Conservation (phyloP, 35 echinoderm and acorn worm species). For the Nesometra sesokonis region DNA sequence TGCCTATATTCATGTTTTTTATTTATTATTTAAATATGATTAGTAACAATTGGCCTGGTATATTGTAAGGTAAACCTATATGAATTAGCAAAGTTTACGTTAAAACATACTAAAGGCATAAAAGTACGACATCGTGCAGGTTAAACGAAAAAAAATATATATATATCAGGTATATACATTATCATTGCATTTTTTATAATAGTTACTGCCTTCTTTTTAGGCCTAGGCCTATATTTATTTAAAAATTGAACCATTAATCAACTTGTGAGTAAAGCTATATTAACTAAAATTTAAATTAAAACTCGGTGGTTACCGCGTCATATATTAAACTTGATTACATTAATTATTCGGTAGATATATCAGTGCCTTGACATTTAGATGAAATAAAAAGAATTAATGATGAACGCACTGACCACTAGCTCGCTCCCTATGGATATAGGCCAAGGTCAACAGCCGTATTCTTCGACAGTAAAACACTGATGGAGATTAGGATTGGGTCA, state of each 20-base stretch:
- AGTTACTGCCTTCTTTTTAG: no score
- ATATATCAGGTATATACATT: no score
- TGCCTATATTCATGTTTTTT: no score
- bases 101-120: no score
- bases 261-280: not conserved
- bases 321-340: not conserved
- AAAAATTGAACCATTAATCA: not conserved
- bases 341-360: not conserved
- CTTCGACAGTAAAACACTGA: not conserved
- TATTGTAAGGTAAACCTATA: no score
- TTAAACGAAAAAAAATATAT: no score
- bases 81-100: no score
- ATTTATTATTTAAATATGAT: no score
- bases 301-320: not conserved
- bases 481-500: not conserved
- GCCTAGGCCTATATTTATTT: not conserved
- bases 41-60: no score
- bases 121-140: no score
- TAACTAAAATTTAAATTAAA: not conserved
- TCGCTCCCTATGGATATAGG: not conserved
- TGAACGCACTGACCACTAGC: not conserved
- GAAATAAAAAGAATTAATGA: not conserved
- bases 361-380: not conserved
- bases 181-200: no score
- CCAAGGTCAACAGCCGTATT: not conserved